Base-by-base conservation (phyloP, 2,113 vertebrate species). In the Vidua chalybeata region DNA sequence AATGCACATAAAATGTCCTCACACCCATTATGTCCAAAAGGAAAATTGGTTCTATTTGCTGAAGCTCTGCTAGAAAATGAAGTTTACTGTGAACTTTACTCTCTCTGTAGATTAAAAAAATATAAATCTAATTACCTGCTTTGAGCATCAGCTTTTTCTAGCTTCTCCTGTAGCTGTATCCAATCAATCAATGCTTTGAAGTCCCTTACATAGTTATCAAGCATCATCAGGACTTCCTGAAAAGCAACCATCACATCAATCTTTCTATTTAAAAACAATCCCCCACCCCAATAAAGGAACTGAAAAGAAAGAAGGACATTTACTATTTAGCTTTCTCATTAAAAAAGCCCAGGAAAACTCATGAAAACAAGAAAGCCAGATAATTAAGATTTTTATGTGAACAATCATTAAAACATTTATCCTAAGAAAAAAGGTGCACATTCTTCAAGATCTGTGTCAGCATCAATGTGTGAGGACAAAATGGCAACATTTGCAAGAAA, bases 161-260 rank as follows among this genome's bases (percentile, higher is more conserved):
- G 96, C 96, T 99, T 99, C 97, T 99, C 99, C 97, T 99, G 99
- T 51, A 99, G 98, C 89, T 99, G 99, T 96, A 99, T 99, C 99
- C 99, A 99, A 96, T 99, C 99, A 87, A 99, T 99, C 94, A 99
- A 97, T 43, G 99, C 99, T 98, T 99, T 99, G 97, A 99, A 99
- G 95, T 99, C 99, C 74, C 99, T 98, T 18, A 99, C 99, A 15
- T 99, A 99, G 97, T 99, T 99, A 98, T 99, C 99, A 93, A 99
- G 97, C 99, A 99, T 99, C 99, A 99, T 99, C 92, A 99, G 93
- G 80, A 99, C 99, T 96, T 99, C 99, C 99, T 99, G 94, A 95
- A 84, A 97, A 95, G 87, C 31, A 90, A 93, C 24, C 54, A 82
- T 51, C n/a, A 89, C 71, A 89, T 89, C 62, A 96, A 14, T 51